Conservation (phyloP, 35 echinoderm and acorn worm genomes). For the Lytechinus pictus region DNA sequence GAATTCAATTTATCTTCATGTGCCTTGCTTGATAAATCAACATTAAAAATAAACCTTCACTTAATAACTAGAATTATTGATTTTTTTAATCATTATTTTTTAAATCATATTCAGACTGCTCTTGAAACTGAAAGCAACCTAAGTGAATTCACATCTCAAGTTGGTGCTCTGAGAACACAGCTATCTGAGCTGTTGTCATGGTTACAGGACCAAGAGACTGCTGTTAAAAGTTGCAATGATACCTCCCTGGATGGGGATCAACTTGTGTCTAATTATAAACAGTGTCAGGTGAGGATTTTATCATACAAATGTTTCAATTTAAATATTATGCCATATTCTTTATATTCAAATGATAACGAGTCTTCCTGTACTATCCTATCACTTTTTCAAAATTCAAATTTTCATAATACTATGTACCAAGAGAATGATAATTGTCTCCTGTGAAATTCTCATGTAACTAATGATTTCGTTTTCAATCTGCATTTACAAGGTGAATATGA, state of each 20-base stretch:
- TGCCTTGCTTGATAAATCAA: not conserved
- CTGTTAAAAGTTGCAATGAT: constrained; percentile 48
- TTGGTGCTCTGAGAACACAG: constrained; percentile 19
- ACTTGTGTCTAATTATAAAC: constrained; percentile 46
- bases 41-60: not conserved
- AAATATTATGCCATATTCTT: too few relatives aligned
- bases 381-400: too few relatives aligned
- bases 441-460: too few relatives aligned
- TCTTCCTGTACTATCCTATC: too few relatives aligned
- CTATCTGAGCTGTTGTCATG: constrained; percentile 64
- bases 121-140: constrained; percentile 61
- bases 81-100: too few relatives aligned
- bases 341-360: too few relatives aligned
- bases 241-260: constrained; percentile 38
- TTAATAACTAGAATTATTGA: not conserved
- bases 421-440: too few relatives aligned
- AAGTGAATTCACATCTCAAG: constrained; percentile 65
- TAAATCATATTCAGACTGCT: constrained; percentile 58
- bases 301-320: not conserved
- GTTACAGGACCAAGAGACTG: constrained; percentile 51
- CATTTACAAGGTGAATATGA: too few relatives aligned
- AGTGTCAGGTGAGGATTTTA: constrained; percentile 60
- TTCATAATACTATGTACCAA: too few relatives aligned
- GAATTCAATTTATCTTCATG: too few relatives aligned
- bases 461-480: too few relatives aligned